Evolutionary conservation across 2,113 vertebrate genomes (phyloP).

Genomic region (Leptosomus discolor): DNA sequence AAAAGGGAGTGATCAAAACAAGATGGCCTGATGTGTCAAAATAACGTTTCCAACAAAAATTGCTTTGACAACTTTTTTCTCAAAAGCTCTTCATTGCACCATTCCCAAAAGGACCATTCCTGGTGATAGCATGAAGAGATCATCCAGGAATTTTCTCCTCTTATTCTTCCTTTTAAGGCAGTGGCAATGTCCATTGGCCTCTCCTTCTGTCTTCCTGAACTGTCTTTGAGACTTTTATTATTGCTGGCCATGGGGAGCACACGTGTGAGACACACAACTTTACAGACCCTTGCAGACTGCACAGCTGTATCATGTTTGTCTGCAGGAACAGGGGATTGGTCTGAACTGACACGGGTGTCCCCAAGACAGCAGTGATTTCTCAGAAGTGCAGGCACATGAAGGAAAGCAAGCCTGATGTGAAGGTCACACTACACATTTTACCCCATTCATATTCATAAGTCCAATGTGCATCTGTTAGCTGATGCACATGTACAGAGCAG

Average conservation of each 20-base stretch:
- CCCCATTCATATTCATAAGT: not conserved
- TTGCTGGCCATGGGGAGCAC: not conserved
- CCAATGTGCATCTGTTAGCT: not conserved
- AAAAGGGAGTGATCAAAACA: slow-evolving; percentile 46
- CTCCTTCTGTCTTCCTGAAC: not conserved
- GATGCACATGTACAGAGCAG: not conserved
- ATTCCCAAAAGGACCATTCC: not conserved
- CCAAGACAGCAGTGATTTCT: not conserved
- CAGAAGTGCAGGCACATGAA: not conserved
- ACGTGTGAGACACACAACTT: not conserved
- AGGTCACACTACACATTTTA: fast-evolving
- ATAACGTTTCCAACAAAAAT: slow-evolving; percentile 25
- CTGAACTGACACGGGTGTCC: not conserved
- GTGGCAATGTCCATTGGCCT: not conserved
- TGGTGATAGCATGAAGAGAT: not conserved
- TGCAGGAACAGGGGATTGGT: not conserved
- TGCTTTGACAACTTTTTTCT: slow-evolving; percentile 13
- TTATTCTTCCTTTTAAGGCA: not conserved
- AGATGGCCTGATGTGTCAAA: not conserved
- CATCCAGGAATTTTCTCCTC: not conserved
- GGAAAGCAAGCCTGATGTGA: not conserved
- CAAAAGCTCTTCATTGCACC: not conserved
- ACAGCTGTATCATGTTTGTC: not conserved
- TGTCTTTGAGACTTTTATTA: not conserved
- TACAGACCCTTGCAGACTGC: not conserved